A percentile compares a stretch with the other conserved stretches of the same genome.
These are phyloP conservation scores for Limnephilus lunatus DNA, from an alignment of 2,888 invertebrate genomes.

Conservation along the genomic window DNA sequence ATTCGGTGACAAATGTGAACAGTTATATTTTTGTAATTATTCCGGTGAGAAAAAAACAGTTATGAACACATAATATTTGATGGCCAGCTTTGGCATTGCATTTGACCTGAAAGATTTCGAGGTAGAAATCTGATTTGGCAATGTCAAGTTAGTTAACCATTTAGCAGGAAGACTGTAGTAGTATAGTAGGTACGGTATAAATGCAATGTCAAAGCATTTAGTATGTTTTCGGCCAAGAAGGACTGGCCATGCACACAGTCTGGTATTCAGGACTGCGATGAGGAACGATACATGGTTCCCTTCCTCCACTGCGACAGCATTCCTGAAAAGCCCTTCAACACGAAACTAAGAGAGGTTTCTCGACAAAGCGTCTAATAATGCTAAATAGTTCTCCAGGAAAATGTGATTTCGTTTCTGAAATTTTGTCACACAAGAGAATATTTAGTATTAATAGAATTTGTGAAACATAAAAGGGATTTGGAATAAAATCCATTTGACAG, in stretches of 20 bases:
- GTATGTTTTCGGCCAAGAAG: conserved; percentile 65
- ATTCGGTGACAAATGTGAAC: conserved; percentile 59
- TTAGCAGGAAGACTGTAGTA: no score
- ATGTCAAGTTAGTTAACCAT: not conserved
- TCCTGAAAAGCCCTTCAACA: conserved; percentile 66
- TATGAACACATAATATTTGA: conserved; percentile 62
- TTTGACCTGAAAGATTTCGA: conserved; percentile 34
- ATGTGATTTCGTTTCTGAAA: conserved; percentile 5
- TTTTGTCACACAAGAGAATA: conserved; percentile 2
- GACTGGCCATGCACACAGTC: conserved; percentile 79
- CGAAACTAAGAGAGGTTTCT: conserved; percentile 55
- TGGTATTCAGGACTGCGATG: conserved; percentile 78
- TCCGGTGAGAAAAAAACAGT: conserved; percentile 64
- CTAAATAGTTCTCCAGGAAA: conserved; percentile 46
- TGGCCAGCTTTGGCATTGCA: conserved; percentile 64
- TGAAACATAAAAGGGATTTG: conserved; percentile 50
- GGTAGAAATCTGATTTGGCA: not conserved
- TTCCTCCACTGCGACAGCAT: conserved; percentile 64
- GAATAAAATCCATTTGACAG: conserved; percentile 58
- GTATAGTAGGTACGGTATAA: not conserved
- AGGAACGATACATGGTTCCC: conserved; percentile 66
- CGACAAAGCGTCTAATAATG: conserved; percentile 55
- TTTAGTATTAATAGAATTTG: conserved; percentile 55
- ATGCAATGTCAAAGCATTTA: conserved; percentile 58
- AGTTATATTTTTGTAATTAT: conserved; percentile 42